A percentile compares a stretch with the other conserved stretches of the same genome.
phyloP scores from a whole-genome alignment of 2,888 invertebrate genomes.

The Kryphioiulus occultus region DNA sequence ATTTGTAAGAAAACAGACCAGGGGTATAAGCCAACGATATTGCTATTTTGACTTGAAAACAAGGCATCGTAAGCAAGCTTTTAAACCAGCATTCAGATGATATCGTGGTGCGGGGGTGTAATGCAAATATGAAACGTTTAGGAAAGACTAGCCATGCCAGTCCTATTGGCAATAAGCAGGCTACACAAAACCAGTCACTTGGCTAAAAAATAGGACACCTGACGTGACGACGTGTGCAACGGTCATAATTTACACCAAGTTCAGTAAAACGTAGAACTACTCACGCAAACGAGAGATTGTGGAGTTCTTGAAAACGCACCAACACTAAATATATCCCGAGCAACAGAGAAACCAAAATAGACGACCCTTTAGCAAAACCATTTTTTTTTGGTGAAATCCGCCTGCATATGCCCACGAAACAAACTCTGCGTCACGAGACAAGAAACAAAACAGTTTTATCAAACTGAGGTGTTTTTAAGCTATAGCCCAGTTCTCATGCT shows the following conservation, averaged over 20 bases:
- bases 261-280: conserved; percentile 27
- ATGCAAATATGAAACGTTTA: no score
- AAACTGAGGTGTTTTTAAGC: not conserved
- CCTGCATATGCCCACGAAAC: not conserved
- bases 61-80: no score
- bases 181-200: not conserved
- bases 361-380: not conserved
- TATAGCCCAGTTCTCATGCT: not conserved
- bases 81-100: no score
- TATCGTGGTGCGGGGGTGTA: no score
- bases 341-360: conserved; percentile 32
- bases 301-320: conserved; percentile 4
- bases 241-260: conserved; percentile 2
- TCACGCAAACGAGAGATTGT: not conserved
- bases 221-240: not conserved
- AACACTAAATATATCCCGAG: not conserved
- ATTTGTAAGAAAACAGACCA: no score
- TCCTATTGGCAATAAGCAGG: no score
- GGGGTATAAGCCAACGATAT: no score
- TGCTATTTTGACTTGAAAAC: no score
- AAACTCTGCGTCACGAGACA: not conserved
- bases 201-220: not conserved
- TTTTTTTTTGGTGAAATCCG: not conserved
- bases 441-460: not conserved
- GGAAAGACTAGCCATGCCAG: no score